Percentiles rank a stretch among this genome's conserved stretches.
Evolutionary conservation across 2,113 vertebrate genomes (phyloP).

Genomic region (Crotalus viridis): DNA sequence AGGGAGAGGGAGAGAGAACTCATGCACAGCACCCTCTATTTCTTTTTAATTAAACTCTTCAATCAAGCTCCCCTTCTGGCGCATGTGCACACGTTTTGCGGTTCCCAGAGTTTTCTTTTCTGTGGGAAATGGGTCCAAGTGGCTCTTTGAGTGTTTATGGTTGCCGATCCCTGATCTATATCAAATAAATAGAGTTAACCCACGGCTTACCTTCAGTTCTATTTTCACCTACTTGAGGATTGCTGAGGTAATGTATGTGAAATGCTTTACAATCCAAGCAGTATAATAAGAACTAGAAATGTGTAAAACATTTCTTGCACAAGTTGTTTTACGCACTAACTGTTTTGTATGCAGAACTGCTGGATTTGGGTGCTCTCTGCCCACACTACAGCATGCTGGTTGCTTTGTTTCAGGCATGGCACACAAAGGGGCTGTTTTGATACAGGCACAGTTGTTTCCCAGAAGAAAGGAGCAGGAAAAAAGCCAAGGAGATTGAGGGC

Average conservation of each 20-base stretch:
- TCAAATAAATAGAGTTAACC: background rate
- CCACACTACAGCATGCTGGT: background rate
- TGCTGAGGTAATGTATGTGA: background rate
- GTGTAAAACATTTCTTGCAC: background rate
- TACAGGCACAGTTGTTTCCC: background rate
- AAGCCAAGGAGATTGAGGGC: background rate
- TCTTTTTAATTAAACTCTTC: no score
- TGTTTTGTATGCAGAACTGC: background rate
- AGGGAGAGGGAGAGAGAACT: no score
- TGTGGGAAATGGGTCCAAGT: no score
- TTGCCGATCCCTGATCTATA: background rate
- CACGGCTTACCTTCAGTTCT: background rate
- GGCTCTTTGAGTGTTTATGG: no score
- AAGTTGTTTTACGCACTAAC: background rate
- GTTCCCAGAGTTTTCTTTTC: no score
- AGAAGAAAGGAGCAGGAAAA: background rate
- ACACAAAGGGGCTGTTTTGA: background rate
- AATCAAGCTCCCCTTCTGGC: no score
- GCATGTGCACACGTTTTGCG: no score
- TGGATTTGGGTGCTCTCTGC: background rate
- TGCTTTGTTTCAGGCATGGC: background rate
- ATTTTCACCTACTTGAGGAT: background rate
- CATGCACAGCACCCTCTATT: no score
- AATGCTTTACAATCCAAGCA: background rate
- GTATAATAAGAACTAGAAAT: background rate